These are phyloP conservation scores for Brachymystax lenok DNA, from an alignment of 2,797 vertebrate genomes.

Conservation along the genomic window DNA sequence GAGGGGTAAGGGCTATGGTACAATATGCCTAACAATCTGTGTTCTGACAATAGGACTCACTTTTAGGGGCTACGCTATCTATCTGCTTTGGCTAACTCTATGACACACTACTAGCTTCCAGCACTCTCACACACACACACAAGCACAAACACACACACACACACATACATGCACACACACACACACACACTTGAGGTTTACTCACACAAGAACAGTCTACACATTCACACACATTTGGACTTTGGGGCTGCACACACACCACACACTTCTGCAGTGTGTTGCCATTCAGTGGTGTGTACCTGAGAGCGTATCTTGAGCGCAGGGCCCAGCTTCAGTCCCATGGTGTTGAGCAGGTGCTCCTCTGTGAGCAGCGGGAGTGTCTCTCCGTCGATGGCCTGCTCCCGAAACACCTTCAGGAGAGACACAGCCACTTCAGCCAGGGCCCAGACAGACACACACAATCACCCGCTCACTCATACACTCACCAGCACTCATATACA, in stretches of 20 bases:
- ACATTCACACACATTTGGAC: not conserved
- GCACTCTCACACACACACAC: constrained; percentile 17
- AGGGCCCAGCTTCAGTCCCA: constrained; percentile 96
- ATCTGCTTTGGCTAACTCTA: constrained; percentile 18
- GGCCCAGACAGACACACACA: constrained; percentile 44
- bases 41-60: constrained; percentile 51
- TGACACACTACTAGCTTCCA: not conserved
- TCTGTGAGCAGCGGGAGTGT: constrained; percentile 94
- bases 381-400: constrained; percentile 96
- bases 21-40: constrained; percentile 23
- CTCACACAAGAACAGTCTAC: not conserved
- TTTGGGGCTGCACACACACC: constrained; percentile 12
- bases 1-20: constrained; percentile 49
- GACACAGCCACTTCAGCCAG: constrained; percentile 75
- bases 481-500: not conserved
- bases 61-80: constrained; percentile 54
- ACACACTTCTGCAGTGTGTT: constrained; percentile 36
- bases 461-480: not conserved
- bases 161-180: not conserved
- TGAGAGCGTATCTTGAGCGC: constrained; percentile 96
- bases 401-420: constrained; percentile 88
- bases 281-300: constrained; percentile 74
- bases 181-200: not conserved
- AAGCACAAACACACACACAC: constrained; percentile 14
- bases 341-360: constrained; percentile 93